Base-by-base conservation (phyloP, 2,888 invertebrate species). In the Cheilosia pagana region DNA sequence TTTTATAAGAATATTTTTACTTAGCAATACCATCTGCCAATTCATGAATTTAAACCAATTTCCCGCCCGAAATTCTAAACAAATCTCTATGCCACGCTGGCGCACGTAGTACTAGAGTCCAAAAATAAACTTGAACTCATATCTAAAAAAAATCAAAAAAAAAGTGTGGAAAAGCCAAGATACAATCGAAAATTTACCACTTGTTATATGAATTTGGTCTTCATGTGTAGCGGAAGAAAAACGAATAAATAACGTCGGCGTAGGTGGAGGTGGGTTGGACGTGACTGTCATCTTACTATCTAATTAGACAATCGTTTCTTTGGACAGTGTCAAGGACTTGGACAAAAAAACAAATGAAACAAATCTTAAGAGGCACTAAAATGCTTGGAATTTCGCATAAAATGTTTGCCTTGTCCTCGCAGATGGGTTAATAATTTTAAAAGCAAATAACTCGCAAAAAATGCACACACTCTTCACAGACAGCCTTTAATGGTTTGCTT, bases 401-500 rank as follows among this genome's bases (percentile, higher is more conserved):
- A 52, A 48, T 41, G 43, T 21, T 19, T 28, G 7, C 45, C 71
- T n/a, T 62, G 28, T n/a, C 55, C 62, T 50, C 21, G 16, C 63
- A 65, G 57, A 67, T 55, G 39, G 43, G 67, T 83, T 74, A 78
- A 59, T 82, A 72, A 50, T 72, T 67, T 53, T 23, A 35, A 79
- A 71, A 43, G 65, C 70, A 67, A 60, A 81, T 31, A 63, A 74
- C 50, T 60, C 63, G 39, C 50, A 71, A 59, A 25, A 41, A 63
- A 21, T 21, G 50, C 43, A 52, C 75, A 70, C 71, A 74, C 55
- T 41, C 48, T 71, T 89, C 89, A 93, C 88, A 94, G 91, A 89
- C 93, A 93, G 86, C 93, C 93, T 91, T 93, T 93, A 88, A 94
- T 93, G 83, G 94, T 93, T 89, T 94, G 93, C 88, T 94, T 93